Base-by-base conservation (phyloP, 2,888 invertebrate genomes). In the Drosophila kambysellisi region DNA sequence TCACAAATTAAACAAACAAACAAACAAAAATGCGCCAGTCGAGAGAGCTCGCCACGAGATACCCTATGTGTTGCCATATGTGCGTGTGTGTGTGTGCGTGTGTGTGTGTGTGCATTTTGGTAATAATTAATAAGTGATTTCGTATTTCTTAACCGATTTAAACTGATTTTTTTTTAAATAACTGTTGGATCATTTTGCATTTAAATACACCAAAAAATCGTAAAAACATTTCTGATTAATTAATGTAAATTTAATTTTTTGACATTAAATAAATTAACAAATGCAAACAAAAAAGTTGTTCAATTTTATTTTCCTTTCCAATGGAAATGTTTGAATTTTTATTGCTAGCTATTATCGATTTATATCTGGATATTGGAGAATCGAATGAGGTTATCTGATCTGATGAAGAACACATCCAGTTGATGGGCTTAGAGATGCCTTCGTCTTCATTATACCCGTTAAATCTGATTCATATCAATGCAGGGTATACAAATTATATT, bases 401-500 rank as follows among this genome's bases (percentile, higher is more conserved):
- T n/a, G 9, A 5, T 11, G n/a, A 4, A 25, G 20, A 25, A 25
- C 15, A 46, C 15, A 46, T 15, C 2, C 2, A 46, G 15, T 25
- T 41, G 4, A n/a, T n/a, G 4, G 41, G 17, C 39, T n/a, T 4
- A 4, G 17, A 17, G 17, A 17, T 8, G 39, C 9, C 41, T 8
- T 9, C n/a, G 4, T 41, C 41, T 41, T 9, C n/a, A 9, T 41
- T 9, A 41, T 41, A n/a, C 41, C 41, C 41, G 41, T 9, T 4
- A 29, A 46, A 15, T 8, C 25, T 4, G 8, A 4, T 8, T 46
- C 25, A 15, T 0, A 25, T 46, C 20, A 5, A 15, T 25, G 46
- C 46, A 25, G 20, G 46, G 46, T 46, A 46, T 15, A 25, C 46
- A 46, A 46, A 46, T 46, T 46, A 46, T 46, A 46, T 46, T 25